phyloP scores from a whole-genome alignment of 2,888 invertebrate genomes.

The Ornithoptera priamus region DNA sequence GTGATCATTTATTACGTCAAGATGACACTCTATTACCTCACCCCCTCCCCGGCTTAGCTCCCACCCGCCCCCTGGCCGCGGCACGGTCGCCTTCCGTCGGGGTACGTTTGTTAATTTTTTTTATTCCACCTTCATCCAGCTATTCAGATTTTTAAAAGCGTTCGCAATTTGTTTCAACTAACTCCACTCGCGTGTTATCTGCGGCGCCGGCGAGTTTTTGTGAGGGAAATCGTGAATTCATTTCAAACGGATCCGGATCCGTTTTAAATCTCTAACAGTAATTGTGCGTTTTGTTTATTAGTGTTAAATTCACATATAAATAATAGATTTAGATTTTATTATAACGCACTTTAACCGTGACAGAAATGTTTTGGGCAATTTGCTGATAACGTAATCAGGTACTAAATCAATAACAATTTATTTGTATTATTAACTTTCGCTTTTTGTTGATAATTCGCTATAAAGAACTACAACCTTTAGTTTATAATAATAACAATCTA shows the following conservation, averaged over 20 bases:
- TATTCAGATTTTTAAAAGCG: conserved; percentile 32
- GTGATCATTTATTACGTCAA: conserved; percentile 73
- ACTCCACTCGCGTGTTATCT: conserved; percentile 36
- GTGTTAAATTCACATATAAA: too few species aligned
- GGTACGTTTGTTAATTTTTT: conserved; percentile 13
- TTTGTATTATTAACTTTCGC: too few species aligned
- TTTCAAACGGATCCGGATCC: too few species aligned
- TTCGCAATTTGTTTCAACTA: conserved; percentile 35
- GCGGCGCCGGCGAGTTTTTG: not conserved
- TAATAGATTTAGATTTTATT: too few species aligned
- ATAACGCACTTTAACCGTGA: too few species aligned
- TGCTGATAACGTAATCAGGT: too few species aligned
- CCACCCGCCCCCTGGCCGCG: not conserved
- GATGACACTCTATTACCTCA: conserved; percentile 75
- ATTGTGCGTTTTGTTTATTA: not conserved
- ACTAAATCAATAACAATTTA: too few species aligned
- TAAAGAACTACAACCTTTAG: too few species aligned
- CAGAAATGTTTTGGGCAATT: too few species aligned
- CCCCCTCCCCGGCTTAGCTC: conserved; percentile 14
- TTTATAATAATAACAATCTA: too few species aligned
- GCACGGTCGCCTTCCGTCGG: conserved; percentile 4
- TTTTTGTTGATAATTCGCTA: too few species aligned
- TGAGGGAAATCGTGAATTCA: not conserved
- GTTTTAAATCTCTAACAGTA: too few species aligned
- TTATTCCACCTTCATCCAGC: conserved; percentile 23